phyloP scores from a whole-genome alignment of 2,888 invertebrate genomes.

The Idaea biselata region DNA sequence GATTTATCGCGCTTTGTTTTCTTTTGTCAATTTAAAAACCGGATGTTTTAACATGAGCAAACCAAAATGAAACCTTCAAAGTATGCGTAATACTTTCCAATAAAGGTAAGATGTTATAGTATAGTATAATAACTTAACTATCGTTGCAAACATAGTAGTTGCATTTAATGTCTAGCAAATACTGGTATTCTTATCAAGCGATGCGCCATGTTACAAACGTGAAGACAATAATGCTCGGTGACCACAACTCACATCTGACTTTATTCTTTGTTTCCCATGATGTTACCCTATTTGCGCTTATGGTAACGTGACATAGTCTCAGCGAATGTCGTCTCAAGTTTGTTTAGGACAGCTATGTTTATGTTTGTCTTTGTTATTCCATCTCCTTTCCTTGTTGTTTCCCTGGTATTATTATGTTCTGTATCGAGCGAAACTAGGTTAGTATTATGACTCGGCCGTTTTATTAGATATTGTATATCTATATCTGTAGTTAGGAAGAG shows the following conservation, averaged over 20 bases:
- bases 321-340: conserved; percentile 20
- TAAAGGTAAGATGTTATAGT: no score
- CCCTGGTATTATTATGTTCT: conserved; percentile 12
- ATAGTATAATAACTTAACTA: no score
- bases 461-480: background rate
- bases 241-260: background rate
- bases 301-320: conserved; percentile 13
- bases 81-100: no score
- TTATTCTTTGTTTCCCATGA: background rate
- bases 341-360: conserved; percentile 34
- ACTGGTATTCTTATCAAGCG: background rate
- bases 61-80: no score
- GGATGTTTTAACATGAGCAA: no score
- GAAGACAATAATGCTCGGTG: background rate
- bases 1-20: no score
- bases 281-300: background rate
- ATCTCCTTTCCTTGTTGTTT: conserved; percentile 32
- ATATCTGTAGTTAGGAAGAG: no score
- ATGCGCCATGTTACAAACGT: background rate
- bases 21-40: no score
- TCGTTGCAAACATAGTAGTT: no score
- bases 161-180: no score
- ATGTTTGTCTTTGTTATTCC: conserved; percentile 41
- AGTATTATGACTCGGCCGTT: background rate
- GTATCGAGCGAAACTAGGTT: background rate